Conservation (phyloP, 2,888 invertebrate genomes). For the Stenotaenia linearis region DNA sequence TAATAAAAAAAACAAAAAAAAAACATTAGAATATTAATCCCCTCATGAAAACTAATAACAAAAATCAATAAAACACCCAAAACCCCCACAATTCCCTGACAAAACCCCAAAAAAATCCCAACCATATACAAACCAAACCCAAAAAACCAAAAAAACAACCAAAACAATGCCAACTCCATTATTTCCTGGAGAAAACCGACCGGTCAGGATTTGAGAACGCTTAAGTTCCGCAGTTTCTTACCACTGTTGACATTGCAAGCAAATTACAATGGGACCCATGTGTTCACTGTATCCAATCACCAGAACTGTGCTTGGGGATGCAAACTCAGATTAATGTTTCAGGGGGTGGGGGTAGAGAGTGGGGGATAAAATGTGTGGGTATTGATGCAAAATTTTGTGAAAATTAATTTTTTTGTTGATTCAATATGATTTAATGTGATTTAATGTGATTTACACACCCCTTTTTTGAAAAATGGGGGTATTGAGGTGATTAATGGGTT, state of each 20-base stretch:
- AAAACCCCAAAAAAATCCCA: too few relatives aligned
- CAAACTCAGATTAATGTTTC: slow-evolving; percentile 19
- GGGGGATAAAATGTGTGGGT: background rate
- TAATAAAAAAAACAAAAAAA: too few relatives aligned
- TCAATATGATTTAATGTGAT: background rate
- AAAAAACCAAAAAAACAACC: too few relatives aligned
- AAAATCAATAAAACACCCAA: too few relatives aligned
- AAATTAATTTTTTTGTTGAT: background rate
- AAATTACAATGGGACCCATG: slow-evolving; percentile 2
- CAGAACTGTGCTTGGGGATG: slow-evolving; percentile 7
- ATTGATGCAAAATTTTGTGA: background rate
- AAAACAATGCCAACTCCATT: background rate
- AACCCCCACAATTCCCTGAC: too few relatives aligned
- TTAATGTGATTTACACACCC: background rate
- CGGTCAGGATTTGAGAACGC: background rate
- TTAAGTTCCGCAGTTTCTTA: too few relatives aligned
- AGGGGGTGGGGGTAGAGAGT: background rate
- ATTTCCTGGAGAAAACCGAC: background rate
- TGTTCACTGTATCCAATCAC: slow-evolving; percentile 2
- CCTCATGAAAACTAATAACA: too few relatives aligned
- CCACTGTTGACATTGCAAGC: background rate
- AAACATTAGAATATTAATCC: too few relatives aligned
- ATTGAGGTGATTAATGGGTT: slow-evolving; percentile 7
- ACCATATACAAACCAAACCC: too few relatives aligned
- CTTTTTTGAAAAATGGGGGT: background rate